Evolutionary conservation across 2,113 vertebrate species (phyloP).

Genomic region (Gnathonemus longibarbis): DNA sequence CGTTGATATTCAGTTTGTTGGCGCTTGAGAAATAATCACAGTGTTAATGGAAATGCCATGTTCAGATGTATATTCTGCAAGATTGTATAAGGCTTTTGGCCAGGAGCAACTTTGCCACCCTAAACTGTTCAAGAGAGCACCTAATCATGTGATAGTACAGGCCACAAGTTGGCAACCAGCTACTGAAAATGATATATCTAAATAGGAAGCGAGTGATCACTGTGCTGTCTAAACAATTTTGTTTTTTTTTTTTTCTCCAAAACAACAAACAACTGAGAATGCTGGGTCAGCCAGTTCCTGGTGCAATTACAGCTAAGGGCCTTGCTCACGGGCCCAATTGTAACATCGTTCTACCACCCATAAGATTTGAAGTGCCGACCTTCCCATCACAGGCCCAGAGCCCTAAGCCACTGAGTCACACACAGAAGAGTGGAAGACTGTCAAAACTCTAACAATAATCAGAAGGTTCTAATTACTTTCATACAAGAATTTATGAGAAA

Average conservation of each 20-base stretch:
- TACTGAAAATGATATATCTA: neutral
- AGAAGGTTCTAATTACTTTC: neutral
- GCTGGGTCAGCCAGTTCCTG: neutral
- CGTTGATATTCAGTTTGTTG: neutral
- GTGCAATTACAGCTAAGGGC: neutral
- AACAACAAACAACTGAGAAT: neutral
- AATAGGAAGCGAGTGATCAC: neutral
- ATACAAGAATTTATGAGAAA: neutral
- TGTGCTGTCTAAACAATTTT: neutral
- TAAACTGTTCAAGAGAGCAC: neutral
- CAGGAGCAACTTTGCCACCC: neutral
- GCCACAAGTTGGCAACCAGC: neutral
- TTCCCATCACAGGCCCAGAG: neutral
- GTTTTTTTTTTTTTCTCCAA: neutral
- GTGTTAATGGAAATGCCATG: neutral
- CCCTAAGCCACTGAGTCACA: neutral
- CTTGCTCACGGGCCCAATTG: neutral
- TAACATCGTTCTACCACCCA: neutral
- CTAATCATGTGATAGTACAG: neutral
- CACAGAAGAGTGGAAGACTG: neutral
- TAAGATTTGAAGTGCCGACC: neutral
- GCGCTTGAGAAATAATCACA: neutral
- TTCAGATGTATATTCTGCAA: neutral
- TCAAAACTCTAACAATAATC: neutral
- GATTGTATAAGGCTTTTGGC: neutral